Conservation (phyloP, 2,888 invertebrate genomes). For the Zygothrica quintamaculata region DNA sequence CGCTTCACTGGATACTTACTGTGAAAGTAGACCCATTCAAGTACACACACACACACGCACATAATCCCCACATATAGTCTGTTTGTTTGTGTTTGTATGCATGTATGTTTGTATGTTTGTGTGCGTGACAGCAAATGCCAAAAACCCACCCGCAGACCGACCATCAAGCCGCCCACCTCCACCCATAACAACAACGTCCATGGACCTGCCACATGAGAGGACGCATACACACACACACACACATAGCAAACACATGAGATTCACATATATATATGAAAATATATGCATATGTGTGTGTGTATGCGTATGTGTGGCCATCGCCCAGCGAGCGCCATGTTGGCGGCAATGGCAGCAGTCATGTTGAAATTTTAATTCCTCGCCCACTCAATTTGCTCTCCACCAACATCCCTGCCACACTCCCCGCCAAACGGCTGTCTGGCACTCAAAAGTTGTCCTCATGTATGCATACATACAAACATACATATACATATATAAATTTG, state of each 20-base stretch:
- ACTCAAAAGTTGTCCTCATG: conserved; percentile 67
- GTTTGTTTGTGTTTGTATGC: conserved; percentile 37
- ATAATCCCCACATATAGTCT: conserved; percentile 32
- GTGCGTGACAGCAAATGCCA: conserved; percentile 75
- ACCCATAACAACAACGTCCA: conserved; percentile 36
- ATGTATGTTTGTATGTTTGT: conserved; percentile 34
- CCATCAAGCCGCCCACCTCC: conserved; percentile 37
- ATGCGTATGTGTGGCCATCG: conserved; percentile 55
- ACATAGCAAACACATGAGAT: conserved; percentile 12
- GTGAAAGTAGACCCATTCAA: conserved; percentile 64
- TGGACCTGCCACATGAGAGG: conserved; percentile 39
- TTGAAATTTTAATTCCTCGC: conserved; percentile 84
- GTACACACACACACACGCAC: conserved; percentile 47
- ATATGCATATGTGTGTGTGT: conserved; percentile 30
- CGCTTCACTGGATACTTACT: conserved; percentile 73
- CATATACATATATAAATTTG: conserved; percentile 35
- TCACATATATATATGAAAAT: conserved; percentile 28
- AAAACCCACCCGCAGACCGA: conserved; percentile 69
- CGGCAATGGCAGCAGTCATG: conserved; percentile 79
- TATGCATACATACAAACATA: conserved; percentile 21
- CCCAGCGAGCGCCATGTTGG: conserved; percentile 61
- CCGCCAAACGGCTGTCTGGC: conserved; percentile 58
- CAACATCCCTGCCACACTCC: neutral
- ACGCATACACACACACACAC: conserved; percentile 37
- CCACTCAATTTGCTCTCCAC: conserved; percentile 80